Conservation (phyloP, 2,113 vertebrate genomes). For the Elephas maximus region DNA sequence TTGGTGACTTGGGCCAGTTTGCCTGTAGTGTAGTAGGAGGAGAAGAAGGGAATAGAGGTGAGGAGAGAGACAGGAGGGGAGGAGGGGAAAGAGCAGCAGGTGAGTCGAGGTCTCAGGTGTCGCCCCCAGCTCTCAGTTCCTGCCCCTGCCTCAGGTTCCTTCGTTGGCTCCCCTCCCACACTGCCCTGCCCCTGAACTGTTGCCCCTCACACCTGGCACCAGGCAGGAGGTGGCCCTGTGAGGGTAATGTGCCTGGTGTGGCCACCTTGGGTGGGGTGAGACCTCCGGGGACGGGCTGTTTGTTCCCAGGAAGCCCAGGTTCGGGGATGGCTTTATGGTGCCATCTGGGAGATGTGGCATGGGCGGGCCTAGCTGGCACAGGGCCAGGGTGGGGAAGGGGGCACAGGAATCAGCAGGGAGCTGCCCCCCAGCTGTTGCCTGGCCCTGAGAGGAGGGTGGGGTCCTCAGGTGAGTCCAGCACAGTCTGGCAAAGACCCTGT, state of each 20-base stretch:
- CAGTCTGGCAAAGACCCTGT: neutral
- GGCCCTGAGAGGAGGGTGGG: neutral
- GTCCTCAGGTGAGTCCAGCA: neutral
- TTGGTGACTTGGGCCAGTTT: neutral
- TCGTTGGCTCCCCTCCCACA: neutral
- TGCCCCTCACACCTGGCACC: neutral
- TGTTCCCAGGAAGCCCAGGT: slow-evolving; percentile 62
- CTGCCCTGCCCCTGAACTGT: neutral
- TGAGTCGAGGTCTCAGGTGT: fast-evolving
- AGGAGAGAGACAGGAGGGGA: too few relatives aligned
- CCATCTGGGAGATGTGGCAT: slow-evolving; percentile 81
- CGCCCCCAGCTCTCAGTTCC: neutral
- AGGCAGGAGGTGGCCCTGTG: neutral
- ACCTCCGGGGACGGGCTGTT: slow-evolving; percentile 69
- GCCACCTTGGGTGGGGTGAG: slow-evolving; percentile 25
- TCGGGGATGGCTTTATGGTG: slow-evolving; percentile 71
- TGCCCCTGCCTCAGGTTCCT: neutral
- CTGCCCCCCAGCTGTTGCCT: slow-evolving; percentile 77
- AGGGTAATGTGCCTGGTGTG: neutral
- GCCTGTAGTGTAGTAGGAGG: neutral
- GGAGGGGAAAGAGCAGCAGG: neutral
- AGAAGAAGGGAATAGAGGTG: neutral
- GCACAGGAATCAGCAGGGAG: neutral
- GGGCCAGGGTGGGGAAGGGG: slow-evolving; percentile 50
- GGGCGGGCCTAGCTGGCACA: slow-evolving; percentile 65